phyloP scores from a whole-genome alignment of 1,140 invertebrate species.

The Micrasema minimum region DNA sequence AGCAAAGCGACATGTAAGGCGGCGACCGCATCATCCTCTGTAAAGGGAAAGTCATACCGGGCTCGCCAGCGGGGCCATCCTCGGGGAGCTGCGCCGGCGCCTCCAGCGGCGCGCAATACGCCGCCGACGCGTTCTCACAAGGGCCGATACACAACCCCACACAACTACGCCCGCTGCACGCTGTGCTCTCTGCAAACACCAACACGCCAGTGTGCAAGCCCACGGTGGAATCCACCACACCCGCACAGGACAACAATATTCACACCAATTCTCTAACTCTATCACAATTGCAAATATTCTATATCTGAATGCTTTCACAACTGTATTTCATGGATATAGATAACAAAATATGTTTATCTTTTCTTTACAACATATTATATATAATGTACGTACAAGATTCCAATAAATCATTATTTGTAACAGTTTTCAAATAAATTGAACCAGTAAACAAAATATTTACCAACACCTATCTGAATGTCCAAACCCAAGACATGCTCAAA shows the following conservation, averaged over 20 bases:
- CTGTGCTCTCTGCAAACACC: slow-evolving; percentile 51
- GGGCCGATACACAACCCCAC: slow-evolving; percentile 64
- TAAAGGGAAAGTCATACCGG: slow-evolving; percentile 42
- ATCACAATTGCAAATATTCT: too few species aligned
- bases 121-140: slow-evolving; percentile 61
- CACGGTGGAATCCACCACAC: neutral
- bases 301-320: too few species aligned
- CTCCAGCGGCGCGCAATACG: slow-evolving; percentile 57
- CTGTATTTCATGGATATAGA: too few species aligned
- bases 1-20: slow-evolving; percentile 39
- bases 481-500: slow-evolving; percentile 3
- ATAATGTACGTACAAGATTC: too few species aligned
- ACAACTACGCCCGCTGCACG: slow-evolving; percentile 55
- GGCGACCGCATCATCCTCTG: neutral
- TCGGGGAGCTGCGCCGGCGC: slow-evolving; percentile 44
- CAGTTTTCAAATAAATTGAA: too few species aligned
- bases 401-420: too few species aligned
- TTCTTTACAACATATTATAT: too few species aligned
- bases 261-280: too few species aligned
- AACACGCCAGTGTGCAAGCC: slow-evolving; percentile 45
- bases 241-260: slow-evolving; percentile 1
- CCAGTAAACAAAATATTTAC: neutral
- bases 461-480: slow-evolving; percentile 10
- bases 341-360: too few species aligned
- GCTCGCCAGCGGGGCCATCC: slow-evolving; percentile 39